Evolutionary conservation across 2,113 vertebrate species (phyloP).

Genomic region (Talpa occidentalis): DNA sequence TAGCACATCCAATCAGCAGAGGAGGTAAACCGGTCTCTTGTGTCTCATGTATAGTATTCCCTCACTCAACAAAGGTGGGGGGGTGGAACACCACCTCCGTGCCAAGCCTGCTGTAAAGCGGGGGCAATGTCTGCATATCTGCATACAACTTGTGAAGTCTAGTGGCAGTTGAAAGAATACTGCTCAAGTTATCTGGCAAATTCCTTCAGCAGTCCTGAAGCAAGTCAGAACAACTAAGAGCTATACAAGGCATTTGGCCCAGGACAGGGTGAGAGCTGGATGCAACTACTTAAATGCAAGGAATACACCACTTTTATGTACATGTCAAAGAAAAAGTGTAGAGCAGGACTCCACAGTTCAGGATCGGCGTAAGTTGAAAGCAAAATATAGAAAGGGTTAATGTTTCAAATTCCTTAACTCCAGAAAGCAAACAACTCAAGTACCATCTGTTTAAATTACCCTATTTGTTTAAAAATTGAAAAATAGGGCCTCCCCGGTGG

Average conservation of each 20-base stretch:
- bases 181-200: not conserved
- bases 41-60: not conserved
- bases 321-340: not conserved
- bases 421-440: not conserved
- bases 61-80: not conserved
- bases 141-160: accelerated
- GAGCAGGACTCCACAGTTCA: not conserved
- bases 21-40: not conserved
- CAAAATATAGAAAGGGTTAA: not conserved
- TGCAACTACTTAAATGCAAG: not conserved
- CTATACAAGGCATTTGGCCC: not conserved
- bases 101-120: not conserved
- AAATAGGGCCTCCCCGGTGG: too few relatives aligned
- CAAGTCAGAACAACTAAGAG: not conserved
- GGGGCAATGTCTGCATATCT: too few relatives aligned
- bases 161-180: accelerated
- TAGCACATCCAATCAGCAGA: not conserved
- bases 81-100: too few relatives aligned
- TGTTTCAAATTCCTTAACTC: not conserved
- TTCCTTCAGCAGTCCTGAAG: not conserved
- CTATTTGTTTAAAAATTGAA: not conserved
- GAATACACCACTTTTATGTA: not conserved
- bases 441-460: not conserved
- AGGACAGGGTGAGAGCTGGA: not conserved
- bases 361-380: not conserved